Evolutionary conservation across 2,113 vertebrate genomes (phyloP).

Genomic region (Mungos mungo): DNA sequence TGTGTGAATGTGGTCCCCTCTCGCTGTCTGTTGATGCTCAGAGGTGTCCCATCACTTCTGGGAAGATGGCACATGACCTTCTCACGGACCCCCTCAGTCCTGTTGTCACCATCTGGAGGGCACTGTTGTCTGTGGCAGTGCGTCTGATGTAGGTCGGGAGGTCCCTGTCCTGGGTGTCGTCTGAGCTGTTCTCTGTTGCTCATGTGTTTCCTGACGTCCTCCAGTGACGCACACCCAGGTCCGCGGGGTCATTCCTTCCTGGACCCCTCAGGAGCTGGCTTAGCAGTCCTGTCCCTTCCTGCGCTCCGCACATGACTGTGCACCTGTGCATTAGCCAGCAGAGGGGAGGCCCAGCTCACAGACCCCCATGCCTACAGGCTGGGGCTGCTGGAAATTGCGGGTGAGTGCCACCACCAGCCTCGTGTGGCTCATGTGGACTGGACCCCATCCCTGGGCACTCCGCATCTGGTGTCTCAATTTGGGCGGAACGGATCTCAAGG

Average conservation of each 20-base stretch:
- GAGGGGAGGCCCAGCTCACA: too few species aligned
- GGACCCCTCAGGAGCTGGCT: background rate
- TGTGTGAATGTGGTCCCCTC: rapidly evolving
- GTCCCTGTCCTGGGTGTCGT: rapidly evolving
- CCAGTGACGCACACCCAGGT: rapidly evolving
- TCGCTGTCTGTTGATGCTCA: rapidly evolving
- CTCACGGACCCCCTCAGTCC: rapidly evolving
- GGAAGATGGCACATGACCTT: rapidly evolving
- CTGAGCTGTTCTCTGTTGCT: too few species aligned
- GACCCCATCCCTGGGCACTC: rapidly evolving
- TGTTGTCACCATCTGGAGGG: too few species aligned
- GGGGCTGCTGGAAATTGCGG: background rate
- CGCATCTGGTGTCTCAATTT: too few species aligned
- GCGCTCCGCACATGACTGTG: rapidly evolving
- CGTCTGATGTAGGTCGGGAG: rapidly evolving
- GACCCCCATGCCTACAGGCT: rapidly evolving
- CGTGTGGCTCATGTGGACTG: rapidly evolving
- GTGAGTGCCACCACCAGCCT: rapidly evolving
- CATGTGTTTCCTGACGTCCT: background rate
- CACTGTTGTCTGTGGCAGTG: background rate
- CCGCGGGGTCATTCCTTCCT: too few species aligned
- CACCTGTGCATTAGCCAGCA: rapidly evolving
- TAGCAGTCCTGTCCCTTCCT: rapidly evolving
- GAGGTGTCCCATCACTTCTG: background rate
- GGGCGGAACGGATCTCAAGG: background rate